These are phyloP conservation scores for Leptosomus discolor DNA, from an alignment of 2,113 vertebrate genomes.

Conservation along the genomic window DNA sequence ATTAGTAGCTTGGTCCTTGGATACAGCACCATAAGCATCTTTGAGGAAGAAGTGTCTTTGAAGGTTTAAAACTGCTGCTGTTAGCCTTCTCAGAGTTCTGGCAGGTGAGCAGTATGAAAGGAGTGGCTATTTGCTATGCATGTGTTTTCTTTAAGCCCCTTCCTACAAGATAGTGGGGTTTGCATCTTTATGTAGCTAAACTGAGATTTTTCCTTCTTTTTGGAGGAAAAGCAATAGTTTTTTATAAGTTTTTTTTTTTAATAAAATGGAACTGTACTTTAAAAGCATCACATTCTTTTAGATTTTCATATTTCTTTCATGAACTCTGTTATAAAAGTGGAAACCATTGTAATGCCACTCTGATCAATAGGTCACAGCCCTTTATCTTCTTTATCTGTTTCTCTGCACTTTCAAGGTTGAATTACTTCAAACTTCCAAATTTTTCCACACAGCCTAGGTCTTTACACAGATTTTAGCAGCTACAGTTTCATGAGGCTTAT, in stretches of 20 bases:
- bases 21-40: not conserved
- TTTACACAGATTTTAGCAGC: not conserved
- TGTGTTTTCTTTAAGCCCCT: not conserved
- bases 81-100: not conserved
- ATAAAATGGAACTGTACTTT: not conserved
- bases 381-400: not conserved
- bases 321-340: not conserved
- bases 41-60: not conserved
- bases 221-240: not conserved
- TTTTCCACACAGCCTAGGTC: not conserved
- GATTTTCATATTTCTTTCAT: not conserved
- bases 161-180: not conserved
- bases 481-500: not conserved
- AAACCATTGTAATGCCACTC: not conserved
- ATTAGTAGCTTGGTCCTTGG: not conserved
- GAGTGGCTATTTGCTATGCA: not conserved
- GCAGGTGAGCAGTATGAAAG: not conserved
- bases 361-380: not conserved
- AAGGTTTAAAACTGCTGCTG: not conserved
- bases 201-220: not conserved
- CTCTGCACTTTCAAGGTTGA: not conserved
- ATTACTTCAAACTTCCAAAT: not conserved
- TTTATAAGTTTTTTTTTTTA: not conserved
- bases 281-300: not conserved
- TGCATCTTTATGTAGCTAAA: not conserved